phyloP scores from a whole-genome alignment of 64 coral and sea anemone species.

The Pocillopora verrucosa region DNA sequence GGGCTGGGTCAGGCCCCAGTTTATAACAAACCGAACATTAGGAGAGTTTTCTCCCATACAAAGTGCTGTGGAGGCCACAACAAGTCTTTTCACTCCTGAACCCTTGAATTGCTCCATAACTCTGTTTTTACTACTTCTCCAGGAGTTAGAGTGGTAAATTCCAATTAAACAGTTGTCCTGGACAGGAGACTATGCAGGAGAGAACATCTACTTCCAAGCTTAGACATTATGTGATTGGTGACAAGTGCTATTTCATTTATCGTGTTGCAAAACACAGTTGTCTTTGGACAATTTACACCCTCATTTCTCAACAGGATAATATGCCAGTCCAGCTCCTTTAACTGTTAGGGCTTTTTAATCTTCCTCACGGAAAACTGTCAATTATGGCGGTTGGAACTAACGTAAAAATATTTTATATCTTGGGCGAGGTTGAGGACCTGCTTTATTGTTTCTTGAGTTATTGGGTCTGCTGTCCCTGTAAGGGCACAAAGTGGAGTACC shows the following conservation, averaged over 20 bases:
- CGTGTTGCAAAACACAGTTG: no score
- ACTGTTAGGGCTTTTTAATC: no score
- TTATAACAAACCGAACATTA: slow-evolving; percentile 33
- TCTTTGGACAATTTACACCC: no score
- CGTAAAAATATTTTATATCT: no score
- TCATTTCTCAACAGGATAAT: no score
- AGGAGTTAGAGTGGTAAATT: slow-evolving; percentile 44
- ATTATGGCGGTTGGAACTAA: no score
- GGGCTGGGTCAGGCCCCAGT: slow-evolving; percentile 17
- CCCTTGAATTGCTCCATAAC: slow-evolving; percentile 1
- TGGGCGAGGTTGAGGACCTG: no score
- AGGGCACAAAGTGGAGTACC: no score
- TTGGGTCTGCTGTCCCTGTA: no score
- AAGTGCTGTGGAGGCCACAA: slow-evolving; percentile 38
- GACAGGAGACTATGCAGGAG: neutral
- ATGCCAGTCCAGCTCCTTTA: no score
- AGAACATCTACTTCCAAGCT: neutral
- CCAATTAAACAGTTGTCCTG: slow-evolving; percentile 18
- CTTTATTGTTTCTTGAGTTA: no score
- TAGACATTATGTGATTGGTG: neutral
- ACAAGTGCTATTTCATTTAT: slow-evolving; percentile 26
- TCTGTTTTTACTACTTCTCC: slow-evolving; percentile 15
- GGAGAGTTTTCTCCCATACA: slow-evolving; percentile 58
- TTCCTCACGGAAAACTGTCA: no score
- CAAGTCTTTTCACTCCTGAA: slow-evolving; percentile 19